Conservation (phyloP, 2,113 vertebrate genomes). For the Circaetus cinerascens region DNA sequence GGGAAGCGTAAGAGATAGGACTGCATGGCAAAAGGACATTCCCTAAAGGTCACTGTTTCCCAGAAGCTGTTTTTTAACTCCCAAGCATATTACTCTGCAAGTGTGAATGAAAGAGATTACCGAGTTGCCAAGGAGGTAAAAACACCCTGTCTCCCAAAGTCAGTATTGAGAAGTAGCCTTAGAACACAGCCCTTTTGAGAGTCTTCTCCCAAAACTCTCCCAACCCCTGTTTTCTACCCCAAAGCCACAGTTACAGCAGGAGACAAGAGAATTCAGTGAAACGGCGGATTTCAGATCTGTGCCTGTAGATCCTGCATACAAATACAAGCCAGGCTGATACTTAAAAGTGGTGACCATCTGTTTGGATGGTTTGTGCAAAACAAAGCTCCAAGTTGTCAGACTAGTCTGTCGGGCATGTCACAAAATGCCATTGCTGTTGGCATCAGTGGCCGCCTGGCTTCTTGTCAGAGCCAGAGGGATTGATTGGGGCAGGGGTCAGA, state of each 20-base stretch:
- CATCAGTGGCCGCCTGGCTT: background rate
- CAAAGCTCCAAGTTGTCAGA: conserved; percentile 22
- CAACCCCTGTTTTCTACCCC: background rate
- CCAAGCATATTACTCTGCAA: background rate
- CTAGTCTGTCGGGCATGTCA: background rate
- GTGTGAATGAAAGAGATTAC: background rate
- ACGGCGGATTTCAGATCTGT: background rate
- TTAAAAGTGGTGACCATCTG: conserved; percentile 36
- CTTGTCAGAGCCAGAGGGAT: background rate
- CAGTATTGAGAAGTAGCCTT: accelerated
- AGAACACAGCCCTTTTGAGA: background rate
- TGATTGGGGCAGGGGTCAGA: background rate
- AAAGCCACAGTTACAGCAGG: background rate
- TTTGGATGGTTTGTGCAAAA: background rate
- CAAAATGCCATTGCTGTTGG: background rate
- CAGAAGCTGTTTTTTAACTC: background rate
- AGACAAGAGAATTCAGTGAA: background rate
- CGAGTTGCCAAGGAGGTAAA: background rate
- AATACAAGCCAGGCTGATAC: background rate
- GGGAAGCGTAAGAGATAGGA: accelerated
- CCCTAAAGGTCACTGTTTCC: background rate
- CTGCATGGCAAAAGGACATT: background rate
- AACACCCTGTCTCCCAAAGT: background rate
- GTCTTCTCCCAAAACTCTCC: background rate
- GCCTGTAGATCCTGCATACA: background rate